Evolutionary conservation across 2,888 invertebrate genomes (phyloP).

Genomic region (Carpatolechia fugitivella): DNA sequence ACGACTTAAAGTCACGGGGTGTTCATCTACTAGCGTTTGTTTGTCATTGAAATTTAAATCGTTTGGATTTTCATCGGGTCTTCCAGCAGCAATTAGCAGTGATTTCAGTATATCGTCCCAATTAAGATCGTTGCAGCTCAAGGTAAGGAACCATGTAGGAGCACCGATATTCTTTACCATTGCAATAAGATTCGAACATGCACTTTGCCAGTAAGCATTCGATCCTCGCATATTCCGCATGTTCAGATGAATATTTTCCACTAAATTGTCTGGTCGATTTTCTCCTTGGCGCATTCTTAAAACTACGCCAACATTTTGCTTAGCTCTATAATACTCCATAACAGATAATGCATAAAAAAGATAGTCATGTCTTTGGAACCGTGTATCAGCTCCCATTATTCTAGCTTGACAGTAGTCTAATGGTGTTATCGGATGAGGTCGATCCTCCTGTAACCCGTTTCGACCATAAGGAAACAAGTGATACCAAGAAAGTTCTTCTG

Average conservation of each 20-base stretch:
- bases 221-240: slow-evolving; percentile 40
- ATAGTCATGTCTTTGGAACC: slow-evolving; percentile 31
- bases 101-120: slow-evolving; percentile 43
- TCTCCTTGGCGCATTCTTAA: slow-evolving; percentile 30
- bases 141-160: slow-evolving; percentile 39
- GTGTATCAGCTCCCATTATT: slow-evolving; percentile 24
- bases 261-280: slow-evolving; percentile 15
- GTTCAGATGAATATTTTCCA: slow-evolving; percentile 38
- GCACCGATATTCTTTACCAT: slow-evolving; percentile 37
- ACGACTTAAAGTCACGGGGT: slow-evolving; percentile 24
- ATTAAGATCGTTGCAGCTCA: slow-evolving; percentile 33
- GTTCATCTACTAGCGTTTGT: slow-evolving; percentile 19
- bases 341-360: slow-evolving; percentile 40
- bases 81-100: slow-evolving; percentile 33
- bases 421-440: slow-evolving; percentile 8
- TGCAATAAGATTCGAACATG: slow-evolving; percentile 36
- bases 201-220: slow-evolving; percentile 32
- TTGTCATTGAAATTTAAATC: slow-evolving; percentile 19
- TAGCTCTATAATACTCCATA: slow-evolving; percentile 31
- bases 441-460: background rate
- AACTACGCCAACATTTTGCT: slow-evolving; percentile 34
- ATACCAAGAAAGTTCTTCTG: background rate
- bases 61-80: slow-evolving; percentile 17
- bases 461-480: background rate
- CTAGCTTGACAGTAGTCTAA: slow-evolving; percentile 29